phyloP scores from a whole-genome alignment of 2,797 vertebrate species.

The Acanthurus tractus region DNA sequence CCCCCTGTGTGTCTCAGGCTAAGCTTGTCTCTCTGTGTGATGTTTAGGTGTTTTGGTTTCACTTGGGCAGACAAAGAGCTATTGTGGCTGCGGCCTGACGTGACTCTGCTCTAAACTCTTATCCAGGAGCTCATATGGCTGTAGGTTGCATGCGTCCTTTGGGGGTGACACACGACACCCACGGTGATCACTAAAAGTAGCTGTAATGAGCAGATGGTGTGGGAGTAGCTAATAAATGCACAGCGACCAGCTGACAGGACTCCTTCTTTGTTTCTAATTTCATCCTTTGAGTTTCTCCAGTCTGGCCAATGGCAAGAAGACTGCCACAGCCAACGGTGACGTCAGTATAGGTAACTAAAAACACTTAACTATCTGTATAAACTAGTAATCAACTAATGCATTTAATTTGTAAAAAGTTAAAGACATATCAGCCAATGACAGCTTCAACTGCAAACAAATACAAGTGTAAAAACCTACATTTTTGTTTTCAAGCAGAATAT shows the following conservation, averaged over 20 bases:
- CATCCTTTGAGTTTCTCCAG: neutral
- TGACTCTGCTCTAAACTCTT: constrained; percentile 33
- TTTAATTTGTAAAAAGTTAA: neutral
- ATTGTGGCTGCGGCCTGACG: constrained; percentile 46
- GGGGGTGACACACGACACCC: constrained; percentile 59
- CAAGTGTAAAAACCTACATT: neutral
- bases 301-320: neutral
- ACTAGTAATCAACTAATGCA: too few species aligned
- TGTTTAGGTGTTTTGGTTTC: constrained; percentile 50
- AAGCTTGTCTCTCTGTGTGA: constrained; percentile 5
- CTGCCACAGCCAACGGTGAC: neutral
- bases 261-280: neutral
- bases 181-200: constrained; percentile 30
- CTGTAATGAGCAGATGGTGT: constrained; percentile 36
- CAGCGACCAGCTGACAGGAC: constrained; percentile 11
- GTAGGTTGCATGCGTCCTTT: constrained; percentile 21
- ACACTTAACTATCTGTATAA: too few species aligned
- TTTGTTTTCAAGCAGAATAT: neutral
- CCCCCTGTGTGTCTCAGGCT: neutral
- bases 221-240: constrained; percentile 58
- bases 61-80: constrained; percentile 46
- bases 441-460: neutral
- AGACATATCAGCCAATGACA: neutral
- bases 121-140: constrained; percentile 37
- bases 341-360: too few species aligned